phyloP scores from a whole-genome alignment of 2,113 vertebrate genomes.

The Cololabis saira region DNA sequence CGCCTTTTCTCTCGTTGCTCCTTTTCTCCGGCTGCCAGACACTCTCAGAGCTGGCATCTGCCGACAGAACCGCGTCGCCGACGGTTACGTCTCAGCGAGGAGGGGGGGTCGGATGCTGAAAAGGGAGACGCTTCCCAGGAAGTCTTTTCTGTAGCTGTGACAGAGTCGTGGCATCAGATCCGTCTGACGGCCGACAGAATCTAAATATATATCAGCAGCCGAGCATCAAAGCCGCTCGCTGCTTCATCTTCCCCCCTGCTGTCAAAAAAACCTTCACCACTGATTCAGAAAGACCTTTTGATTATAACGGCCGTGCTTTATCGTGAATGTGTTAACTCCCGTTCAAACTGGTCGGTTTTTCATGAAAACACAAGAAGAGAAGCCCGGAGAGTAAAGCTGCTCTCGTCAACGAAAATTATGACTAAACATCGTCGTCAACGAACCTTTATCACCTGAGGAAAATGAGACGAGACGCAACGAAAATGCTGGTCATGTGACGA shows the following conservation, averaged over 20 bases:
- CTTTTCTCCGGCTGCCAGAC: constrained; percentile 8
- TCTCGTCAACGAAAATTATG: too few relatives aligned
- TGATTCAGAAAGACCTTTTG: too few relatives aligned
- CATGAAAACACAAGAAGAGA: too few relatives aligned
- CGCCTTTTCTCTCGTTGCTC: constrained; percentile 10
- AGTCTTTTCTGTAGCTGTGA: constrained; percentile 8
- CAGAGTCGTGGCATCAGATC: constrained; percentile 15
- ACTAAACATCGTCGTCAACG: too few relatives aligned
- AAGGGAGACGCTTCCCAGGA: constrained; percentile 18
- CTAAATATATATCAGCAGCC: constrained; percentile 37
- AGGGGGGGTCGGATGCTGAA: constrained; percentile 31
- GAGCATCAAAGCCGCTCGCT: not conserved
- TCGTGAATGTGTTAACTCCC: too few relatives aligned
- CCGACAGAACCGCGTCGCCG: constrained; percentile 35
- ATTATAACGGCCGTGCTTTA: too few relatives aligned
- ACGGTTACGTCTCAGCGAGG: constrained; percentile 51
- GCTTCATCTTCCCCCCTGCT: not conserved
- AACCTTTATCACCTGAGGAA: too few relatives aligned
- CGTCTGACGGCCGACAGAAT: constrained; percentile 14
- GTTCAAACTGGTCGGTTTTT: too few relatives aligned
- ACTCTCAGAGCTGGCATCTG: constrained; percentile 49
- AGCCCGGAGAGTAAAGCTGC: too few relatives aligned
- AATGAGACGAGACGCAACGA: too few relatives aligned
- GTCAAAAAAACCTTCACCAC: too few relatives aligned
- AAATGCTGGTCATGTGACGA: too few relatives aligned